These are phyloP conservation scores for Erynnis tages DNA, from an alignment of 2,888 invertebrate genomes.

Conservation along the genomic window DNA sequence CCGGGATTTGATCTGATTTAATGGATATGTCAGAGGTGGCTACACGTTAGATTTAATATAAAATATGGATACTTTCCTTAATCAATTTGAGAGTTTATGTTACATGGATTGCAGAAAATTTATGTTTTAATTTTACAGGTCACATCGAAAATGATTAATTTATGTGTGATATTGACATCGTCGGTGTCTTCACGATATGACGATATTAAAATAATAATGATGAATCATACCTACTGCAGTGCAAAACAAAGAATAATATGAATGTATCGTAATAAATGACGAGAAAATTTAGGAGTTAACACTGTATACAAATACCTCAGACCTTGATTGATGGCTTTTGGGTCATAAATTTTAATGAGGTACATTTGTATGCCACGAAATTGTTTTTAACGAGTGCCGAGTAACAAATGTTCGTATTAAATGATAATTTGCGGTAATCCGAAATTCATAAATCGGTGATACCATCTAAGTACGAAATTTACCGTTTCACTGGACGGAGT, in stretches of 20 bases:
- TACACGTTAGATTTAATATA: neutral
- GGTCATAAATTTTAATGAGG: conserved; percentile 8
- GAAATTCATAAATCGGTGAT: conserved; percentile 19
- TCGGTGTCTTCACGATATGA: too few species aligned
- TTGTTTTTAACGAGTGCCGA: conserved; percentile 12
- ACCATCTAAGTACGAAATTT: conserved; percentile 24
- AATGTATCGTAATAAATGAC: too few species aligned
- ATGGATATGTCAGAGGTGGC: neutral
- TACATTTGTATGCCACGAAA: conserved; percentile 8
- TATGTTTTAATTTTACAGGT: too few species aligned
- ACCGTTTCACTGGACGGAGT: conserved; percentile 5
- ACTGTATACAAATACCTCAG: neutral
- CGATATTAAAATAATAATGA: too few species aligned
- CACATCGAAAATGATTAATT: too few species aligned
- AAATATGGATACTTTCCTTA: too few species aligned
- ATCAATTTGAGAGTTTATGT: too few species aligned
- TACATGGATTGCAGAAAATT: too few species aligned
- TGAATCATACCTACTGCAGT: too few species aligned
- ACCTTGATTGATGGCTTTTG: neutral
- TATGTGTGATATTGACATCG: too few species aligned
- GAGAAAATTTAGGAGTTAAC: neutral
- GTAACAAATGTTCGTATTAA: conserved; percentile 19
- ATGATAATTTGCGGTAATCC: conserved; percentile 23
- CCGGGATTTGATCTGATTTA: conserved; percentile 9
- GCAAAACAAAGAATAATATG: neutral